Evolutionary conservation across 2,797 vertebrate genomes (phyloP), one percentile per base, ranked within the genome.

Genomic region (Fringilla coelebs): DNA sequence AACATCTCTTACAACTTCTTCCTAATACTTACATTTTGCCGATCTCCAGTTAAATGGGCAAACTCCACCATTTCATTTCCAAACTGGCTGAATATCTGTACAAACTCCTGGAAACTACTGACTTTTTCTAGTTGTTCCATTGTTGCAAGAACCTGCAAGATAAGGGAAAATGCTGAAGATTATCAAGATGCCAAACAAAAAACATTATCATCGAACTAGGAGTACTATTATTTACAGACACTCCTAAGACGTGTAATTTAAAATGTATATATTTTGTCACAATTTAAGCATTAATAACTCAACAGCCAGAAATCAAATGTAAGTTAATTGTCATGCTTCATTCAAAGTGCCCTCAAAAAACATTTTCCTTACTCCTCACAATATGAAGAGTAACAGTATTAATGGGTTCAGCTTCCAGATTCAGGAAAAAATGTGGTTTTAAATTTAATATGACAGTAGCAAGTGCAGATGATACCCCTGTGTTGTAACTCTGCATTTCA

Each of bases 11-110:
- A 24, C 54, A 71, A 48, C 24, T 29, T 65, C 48, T 66, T 32
- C 29, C 12, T 83, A 86, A 82, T 89, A 98, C 99, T 98, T 98
- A 99, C 99, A 94, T 99, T 99, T 98, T 99, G 99, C 63, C 99
- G 97, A 97, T 99, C 99, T 96, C 99, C 99, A 13, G 99, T 99
- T 88, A 99, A 98, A 98, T 99, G 99, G 82, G 99, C 99, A 86
- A 99, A 99, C 97, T 99, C 99, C 96, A 99, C 99, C 99, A 99
- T 99, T 98, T 99, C 99, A 75, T 99, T 99, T 93, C 99, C 99
- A 98, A 99, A 99, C 81, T 99, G 99, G 97, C 99, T 99, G 98
- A 99, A 99, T 98, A 99, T 99, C 97, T 99, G 99, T 51, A 99
- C 99, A 98, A 99, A 99, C 93, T 99, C 99, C 97, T 99, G 99